Base-by-base conservation (phyloP, 1,140 invertebrate genomes). In the Ostrea denselamellosa region DNA sequence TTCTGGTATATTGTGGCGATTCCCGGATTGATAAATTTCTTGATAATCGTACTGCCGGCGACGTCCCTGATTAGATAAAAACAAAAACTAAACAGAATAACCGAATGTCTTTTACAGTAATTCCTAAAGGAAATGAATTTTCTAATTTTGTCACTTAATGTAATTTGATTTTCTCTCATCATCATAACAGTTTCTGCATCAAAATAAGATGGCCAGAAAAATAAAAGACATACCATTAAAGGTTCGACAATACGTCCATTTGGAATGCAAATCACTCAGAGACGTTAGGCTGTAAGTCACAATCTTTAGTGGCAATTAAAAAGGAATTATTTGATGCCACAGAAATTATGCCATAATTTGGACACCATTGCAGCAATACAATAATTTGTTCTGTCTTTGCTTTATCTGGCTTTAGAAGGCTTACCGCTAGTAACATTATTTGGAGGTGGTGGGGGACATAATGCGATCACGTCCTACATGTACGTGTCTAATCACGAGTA, bases 61-160 rank as follows among this genome's bases (percentile, higher is more conserved):
- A 77, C 68, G 68, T 77, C 68, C 68, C 22, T 25, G 68, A 77
- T 77, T 77, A 77, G 68, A 77, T 77, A 77, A 77, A 44, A 77
- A 77, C 68, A 77, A 77, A 77, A 77, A 12, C 68, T 77, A 77
- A 77, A 77, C 14, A 77, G 68, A 77, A 77, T 28, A 77, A 77
- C 68, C 25, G 68, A 77, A 77, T 77, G 68, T 77, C 68, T 77
- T 77, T 77, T 77, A 25, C 68, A 77, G 68, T 77, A 77, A 77
- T 77, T 77, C 68, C 68, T 34, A 34, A 77, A 77, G 68, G 68
- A 77, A 77, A 77, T 77, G 68, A 77, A 77, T 77, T 77, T 77
- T 77, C 68, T 77, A 77, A 77, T 77, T 77, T 77, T 77, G 68
- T 77, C 68, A 77, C 68, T 77, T 77, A 77, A 77, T 77, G 68